A percentile compares a stretch with the other conserved stretches of the same genome.
These are phyloP conservation scores for Anoplopoma fimbria DNA, from an alignment of 2,113 vertebrate genomes.

Conservation along the genomic window DNA sequence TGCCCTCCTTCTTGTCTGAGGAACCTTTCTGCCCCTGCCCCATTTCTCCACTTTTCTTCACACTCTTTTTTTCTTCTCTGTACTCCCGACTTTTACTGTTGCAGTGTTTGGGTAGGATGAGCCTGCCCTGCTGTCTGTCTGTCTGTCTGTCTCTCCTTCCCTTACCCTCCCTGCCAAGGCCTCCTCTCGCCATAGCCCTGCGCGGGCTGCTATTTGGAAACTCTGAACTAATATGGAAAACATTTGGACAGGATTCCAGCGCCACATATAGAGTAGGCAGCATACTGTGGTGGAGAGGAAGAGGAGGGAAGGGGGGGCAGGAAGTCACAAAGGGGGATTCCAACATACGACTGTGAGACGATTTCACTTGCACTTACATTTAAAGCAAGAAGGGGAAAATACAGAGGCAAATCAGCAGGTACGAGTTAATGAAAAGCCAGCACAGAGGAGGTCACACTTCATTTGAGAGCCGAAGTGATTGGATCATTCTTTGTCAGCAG, in stretches of 20 bases:
- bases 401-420: constrained; percentile 43
- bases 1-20: constrained; percentile 69
- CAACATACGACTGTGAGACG: constrained; percentile 85
- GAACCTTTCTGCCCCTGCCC: constrained; percentile 72
- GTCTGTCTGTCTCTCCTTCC: constrained; percentile 44
- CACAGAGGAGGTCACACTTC: constrained; percentile 63
- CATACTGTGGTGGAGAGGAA: constrained; percentile 67
- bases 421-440: constrained; percentile 65
- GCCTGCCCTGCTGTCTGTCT: constrained; percentile 61
- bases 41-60: constrained; percentile 68
- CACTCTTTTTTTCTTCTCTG: constrained; percentile 39
- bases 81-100: constrained; percentile 59
- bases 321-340: constrained; percentile 85
- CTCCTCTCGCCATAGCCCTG: constrained; percentile 75
- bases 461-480: constrained; percentile 52
- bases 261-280: constrained; percentile 89
- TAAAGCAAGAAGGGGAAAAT: constrained; percentile 44
- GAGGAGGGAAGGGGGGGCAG: constrained; percentile 67
- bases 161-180: constrained; percentile 67
- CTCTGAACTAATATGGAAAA: constrained; percentile 99
- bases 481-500: constrained; percentile 71
- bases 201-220: constrained; percentile 85
- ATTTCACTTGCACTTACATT: constrained; percentile 24
- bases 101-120: constrained; percentile 60
- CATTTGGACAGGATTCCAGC: constrained; percentile 88